Base-by-base conservation (phyloP, 2,888 invertebrate genomes). In the Orthosia incerta region DNA sequence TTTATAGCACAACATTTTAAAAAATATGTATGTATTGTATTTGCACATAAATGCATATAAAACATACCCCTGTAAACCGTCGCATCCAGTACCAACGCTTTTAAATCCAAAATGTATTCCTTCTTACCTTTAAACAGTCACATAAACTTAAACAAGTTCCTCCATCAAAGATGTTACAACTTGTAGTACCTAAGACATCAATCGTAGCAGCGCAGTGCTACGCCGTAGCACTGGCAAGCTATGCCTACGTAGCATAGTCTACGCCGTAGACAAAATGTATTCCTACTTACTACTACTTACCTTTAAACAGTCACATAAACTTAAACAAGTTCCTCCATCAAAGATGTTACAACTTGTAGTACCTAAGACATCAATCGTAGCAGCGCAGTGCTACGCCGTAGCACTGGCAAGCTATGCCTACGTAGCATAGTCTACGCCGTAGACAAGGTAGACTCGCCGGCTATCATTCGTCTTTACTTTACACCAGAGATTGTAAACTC, bases 381-480 rank as follows among this genome's bases (percentile, higher is more conserved):
- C 39, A n/a, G 51, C 51, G 56, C 48, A 60, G 64, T 46, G 18
- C 71, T 74, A 66, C 72, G 64, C 3, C 67, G 79, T 74, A 74
- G 74, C 67, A 76, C 9, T n/a, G n/a, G 13, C 26, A 9, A n/a
- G 39, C 85, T 84, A 76, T 74, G 79, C 13, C n/a, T n/a, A n/a
- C 39, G 39, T 39, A 39, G 39, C 39, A 39, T 0, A 9, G 39
- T 31, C 39, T 39, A 39, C 39, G 39, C 39, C 72, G 63, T 77
- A 82, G 74, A 72, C 65, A 68, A 70, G n/a, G 46, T 74, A 82
- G 82, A 68, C 59, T 51, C 45, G 51, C 45, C 51, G 56, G 60
- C 68, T 60, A 77, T 51, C 74, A 81, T 84, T 69, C 71, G 74
- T 81, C 76, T 84, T 80, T 61, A 63, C 51, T 80, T 65, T 26